Percentiles rank a stretch among this genome's conserved stretches.
These are phyloP conservation scores for Salarias fasciatus DNA, from an alignment of 2,797 vertebrate species.

Conservation along the genomic window DNA sequence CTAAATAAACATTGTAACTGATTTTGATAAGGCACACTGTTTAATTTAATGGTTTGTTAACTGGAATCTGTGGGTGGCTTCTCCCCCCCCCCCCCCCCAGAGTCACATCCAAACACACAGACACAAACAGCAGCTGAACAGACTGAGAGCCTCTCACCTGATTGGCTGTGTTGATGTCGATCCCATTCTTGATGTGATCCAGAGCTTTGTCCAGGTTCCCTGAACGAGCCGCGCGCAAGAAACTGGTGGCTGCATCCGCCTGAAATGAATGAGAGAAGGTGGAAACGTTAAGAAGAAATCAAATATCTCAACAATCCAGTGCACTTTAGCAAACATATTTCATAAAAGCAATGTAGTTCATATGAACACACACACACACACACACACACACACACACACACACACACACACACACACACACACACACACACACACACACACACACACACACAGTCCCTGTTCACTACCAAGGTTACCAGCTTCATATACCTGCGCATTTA, in stretches of 20 bases:
- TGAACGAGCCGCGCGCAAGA: conserved; percentile 93
- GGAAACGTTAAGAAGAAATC: too few species aligned
- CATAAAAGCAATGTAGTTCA: too few species aligned
- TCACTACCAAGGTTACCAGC: background rate
- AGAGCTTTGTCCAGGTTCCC: conserved; percentile 98
- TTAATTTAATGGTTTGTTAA: conserved; percentile 22
- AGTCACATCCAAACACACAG: conserved; percentile 16
- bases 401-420: too few species aligned
- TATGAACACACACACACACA: too few species aligned
- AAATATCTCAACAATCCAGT: too few species aligned
- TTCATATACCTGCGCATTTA: background rate
- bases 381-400: too few species aligned
- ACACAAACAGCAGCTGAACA: background rate
- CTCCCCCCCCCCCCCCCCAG: background rate
- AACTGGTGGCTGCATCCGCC: conserved; percentile 95
- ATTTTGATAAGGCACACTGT: conserved; percentile 15
- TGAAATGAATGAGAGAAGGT: conserved; percentile 50
- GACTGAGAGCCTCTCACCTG: conserved; percentile 83
- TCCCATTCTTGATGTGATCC: conserved; percentile 95
- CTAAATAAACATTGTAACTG: conserved; percentile 7
- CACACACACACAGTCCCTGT: background rate
- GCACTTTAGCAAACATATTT: too few species aligned
- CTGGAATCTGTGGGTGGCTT: conserved; percentile 19
- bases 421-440: too few species aligned
- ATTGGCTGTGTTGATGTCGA: conserved; percentile 95